These are phyloP conservation scores for Orthosia incerta DNA, from an alignment of 2,888 invertebrate species.

Conservation along the genomic window DNA sequence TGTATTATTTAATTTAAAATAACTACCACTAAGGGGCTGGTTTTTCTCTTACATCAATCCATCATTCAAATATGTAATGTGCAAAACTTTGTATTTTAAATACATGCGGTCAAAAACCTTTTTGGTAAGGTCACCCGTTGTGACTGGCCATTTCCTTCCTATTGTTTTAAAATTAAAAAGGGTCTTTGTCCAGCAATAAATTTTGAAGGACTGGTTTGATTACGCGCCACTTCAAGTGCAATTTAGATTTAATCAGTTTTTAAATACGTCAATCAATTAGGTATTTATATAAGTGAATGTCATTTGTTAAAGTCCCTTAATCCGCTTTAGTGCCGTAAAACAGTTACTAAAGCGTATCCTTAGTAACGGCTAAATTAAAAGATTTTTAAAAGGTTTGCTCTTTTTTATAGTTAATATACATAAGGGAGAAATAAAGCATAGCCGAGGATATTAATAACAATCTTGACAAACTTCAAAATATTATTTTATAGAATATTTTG, in stretches of 20 bases:
- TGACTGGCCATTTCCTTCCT: background rate
- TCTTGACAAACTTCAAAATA: too few relatives aligned
- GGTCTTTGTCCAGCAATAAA: background rate
- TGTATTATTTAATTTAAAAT: background rate
- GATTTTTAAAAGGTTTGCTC: background rate
- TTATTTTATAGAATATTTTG: too few relatives aligned
- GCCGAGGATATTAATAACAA: too few relatives aligned
- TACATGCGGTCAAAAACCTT: background rate
- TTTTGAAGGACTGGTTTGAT: background rate
- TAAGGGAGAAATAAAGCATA: background rate
- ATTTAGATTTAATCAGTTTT: background rate
- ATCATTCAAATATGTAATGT: background rate
- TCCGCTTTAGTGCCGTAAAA: too few relatives aligned
- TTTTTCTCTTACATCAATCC: too few relatives aligned
- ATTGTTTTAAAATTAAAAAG: background rate
- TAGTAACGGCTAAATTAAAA: too few relatives aligned
- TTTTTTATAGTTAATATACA: background rate
- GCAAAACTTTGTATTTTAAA: background rate
- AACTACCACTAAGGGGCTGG: background rate
- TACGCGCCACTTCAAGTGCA: background rate
- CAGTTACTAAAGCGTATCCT: too few relatives aligned
- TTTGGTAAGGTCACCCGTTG: background rate
- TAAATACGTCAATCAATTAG: too few relatives aligned
- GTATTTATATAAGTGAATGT: too few relatives aligned
- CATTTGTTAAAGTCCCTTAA: too few relatives aligned